Evolutionary conservation across 2,797 vertebrate species (phyloP), one percentile per base, ranked within the genome.

Genomic region (Betta splendens): DNA sequence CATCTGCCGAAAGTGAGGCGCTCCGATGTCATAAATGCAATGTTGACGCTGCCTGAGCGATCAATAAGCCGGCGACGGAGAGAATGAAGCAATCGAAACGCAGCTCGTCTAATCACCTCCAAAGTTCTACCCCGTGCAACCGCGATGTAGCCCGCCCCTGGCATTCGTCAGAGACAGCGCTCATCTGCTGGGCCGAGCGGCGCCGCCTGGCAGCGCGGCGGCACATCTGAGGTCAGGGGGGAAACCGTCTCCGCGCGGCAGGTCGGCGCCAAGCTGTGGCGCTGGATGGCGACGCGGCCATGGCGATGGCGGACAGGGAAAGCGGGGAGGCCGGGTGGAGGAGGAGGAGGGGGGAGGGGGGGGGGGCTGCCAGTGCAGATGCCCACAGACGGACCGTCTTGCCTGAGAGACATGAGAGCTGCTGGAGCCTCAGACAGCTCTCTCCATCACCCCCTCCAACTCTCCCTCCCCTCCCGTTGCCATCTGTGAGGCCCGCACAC

Each of bases 361-460:
- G 32, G 54, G 54, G 31, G 21, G 44, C 28, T 81, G 80, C 75
- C 80, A 77, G 80, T 87, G 82, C 89, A 90, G 89, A 90, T 88
- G 90, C 87, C 87, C 83, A 51, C 86, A 90, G 86, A 90, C 87
- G 81, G 87, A 88, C 82, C 80, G 84, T 81, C 87, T 89, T 72
- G 81, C 88, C 84, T 84, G 77, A 80, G 84, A 90, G 88, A 87
- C 84, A 79, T 56, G 71, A 81, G 85, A 91, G 88, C 89, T 87
- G 84, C 89, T 79, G 85, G 84, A 83, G 83, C 84, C 85, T 90
- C 87, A 89, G 87, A 91, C 88, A 91, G 88, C 80, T 85, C 87
- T 87, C 87, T 89, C 89, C 83, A 90, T 90, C 89, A 85, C 83
- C 86, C 85, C 80, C 74, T 85, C 80, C 75, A 83, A 62, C 66